Percentiles rank a stretch among this genome's conserved stretches.
phyloP scores from a whole-genome alignment of 2,113 vertebrate species.

The Coptodon rendalli region DNA sequence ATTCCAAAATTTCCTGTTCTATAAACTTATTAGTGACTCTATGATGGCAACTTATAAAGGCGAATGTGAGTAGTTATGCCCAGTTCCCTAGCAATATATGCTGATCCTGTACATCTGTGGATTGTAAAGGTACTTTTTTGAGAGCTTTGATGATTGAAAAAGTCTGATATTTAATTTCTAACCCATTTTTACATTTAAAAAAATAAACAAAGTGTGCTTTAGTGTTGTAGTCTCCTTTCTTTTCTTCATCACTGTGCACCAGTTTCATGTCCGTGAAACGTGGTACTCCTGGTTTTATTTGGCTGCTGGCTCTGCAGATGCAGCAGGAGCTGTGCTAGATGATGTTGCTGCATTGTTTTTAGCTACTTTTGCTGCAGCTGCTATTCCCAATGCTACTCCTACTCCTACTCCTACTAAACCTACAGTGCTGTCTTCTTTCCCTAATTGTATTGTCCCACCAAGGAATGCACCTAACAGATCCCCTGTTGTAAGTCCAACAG shows the following conservation, averaged over 20 bases:
- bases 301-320: background rate
- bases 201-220: accelerated
- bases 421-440: background rate
- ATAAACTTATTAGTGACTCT: accelerated
- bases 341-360: background rate
- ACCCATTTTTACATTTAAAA: accelerated
- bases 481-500: accelerated
- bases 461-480: background rate
- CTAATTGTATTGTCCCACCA: accelerated
- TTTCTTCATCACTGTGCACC: accelerated
- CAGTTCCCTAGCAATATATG: accelerated
- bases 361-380: background rate
- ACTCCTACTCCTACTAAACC: background rate
- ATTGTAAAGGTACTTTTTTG: background rate
- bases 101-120: accelerated
- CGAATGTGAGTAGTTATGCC: background rate
- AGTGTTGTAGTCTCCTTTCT: background rate
- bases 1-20: background rate
- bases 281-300: accelerated
- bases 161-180: accelerated
- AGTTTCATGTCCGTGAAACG: accelerated
- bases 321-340: background rate
- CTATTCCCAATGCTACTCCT: background rate
- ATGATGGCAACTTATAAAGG: background rate
- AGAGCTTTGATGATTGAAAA: background rate